Conservation (phyloP, 2,797 vertebrate species). For the Decapterus maruadsi region DNA sequence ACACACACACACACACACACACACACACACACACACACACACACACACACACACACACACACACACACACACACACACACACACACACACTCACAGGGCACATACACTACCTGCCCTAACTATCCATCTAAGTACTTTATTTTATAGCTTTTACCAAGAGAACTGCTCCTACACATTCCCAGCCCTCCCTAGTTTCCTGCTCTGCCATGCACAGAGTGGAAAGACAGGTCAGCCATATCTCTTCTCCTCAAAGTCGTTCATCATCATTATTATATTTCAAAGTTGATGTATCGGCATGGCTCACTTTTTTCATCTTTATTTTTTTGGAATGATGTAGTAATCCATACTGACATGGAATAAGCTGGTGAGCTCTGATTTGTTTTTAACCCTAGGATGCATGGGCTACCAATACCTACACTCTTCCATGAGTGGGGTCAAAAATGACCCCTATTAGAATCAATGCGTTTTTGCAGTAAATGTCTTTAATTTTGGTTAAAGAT, state of each 20-base stretch:
- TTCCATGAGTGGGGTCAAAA: no score
- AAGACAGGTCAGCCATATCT: constrained; percentile 39
- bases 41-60: no score
- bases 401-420: no score
- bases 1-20: constrained; percentile 36
- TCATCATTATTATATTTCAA: constrained; percentile 54
- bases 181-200: constrained; percentile 40
- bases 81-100: constrained; percentile 22
- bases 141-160: constrained; percentile 55
- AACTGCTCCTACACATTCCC: constrained; percentile 41
- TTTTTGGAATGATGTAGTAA: constrained; percentile 3
- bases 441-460: no score
- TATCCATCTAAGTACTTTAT: constrained; percentile 56
- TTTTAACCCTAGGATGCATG: no score
- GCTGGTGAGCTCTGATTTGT: not conserved
- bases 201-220: constrained; percentile 31
- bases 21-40: no score
- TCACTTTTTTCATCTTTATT: constrained; percentile 18
- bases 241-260: constrained; percentile 25
- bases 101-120: constrained; percentile 45
- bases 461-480: no score
- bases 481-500: no score
- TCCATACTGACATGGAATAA: constrained; percentile 19
- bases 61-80: constrained; percentile 20
- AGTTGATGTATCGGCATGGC: constrained; percentile 37